These are phyloP conservation scores for Cyrtonyx montezumae DNA, from an alignment of 2,113 vertebrate species.

Conservation along the genomic window DNA sequence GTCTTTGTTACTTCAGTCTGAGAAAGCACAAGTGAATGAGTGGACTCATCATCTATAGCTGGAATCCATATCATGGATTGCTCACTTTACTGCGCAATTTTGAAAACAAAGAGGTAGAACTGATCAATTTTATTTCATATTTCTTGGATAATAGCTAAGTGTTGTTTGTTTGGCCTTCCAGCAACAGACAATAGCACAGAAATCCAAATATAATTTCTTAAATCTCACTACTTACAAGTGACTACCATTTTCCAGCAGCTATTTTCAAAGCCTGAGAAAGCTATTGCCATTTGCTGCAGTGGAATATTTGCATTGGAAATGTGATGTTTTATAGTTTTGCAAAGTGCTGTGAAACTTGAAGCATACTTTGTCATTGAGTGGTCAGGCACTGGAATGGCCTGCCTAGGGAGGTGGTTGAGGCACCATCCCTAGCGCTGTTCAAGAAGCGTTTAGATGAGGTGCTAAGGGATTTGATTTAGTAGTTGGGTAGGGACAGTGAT, in stretches of 20 bases:
- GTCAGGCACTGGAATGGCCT: too few species aligned
- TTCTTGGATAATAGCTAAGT: not conserved
- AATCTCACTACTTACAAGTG: not conserved
- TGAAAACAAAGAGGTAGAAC: not conserved
- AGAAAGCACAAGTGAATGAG: not conserved
- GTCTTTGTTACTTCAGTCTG: not conserved
- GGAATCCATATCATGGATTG: not conserved
- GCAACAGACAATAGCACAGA: not conserved
- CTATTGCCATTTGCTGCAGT: not conserved
- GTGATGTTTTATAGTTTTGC: not conserved
- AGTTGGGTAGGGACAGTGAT: too few species aligned
- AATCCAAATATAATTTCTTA: not conserved
- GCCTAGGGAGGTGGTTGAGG: too few species aligned
- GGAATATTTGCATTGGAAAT: not conserved
- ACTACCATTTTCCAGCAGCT: not conserved
- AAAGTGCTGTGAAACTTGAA: not conserved
- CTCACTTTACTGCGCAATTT: not conserved
- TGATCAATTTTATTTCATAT: not conserved
- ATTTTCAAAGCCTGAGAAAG: not conserved
- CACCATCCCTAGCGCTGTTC: too few species aligned
- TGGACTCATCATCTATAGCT: rapidly evolving
- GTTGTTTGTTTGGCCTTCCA: not conserved
- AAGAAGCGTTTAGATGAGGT: too few species aligned
- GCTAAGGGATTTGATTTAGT: too few species aligned
- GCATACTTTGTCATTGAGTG: not conserved